Evolutionary conservation across 1,140 invertebrate genomes (phyloP), one percentile per base, ranked within the genome.

Genomic region (Spodoptera frugiperda): DNA sequence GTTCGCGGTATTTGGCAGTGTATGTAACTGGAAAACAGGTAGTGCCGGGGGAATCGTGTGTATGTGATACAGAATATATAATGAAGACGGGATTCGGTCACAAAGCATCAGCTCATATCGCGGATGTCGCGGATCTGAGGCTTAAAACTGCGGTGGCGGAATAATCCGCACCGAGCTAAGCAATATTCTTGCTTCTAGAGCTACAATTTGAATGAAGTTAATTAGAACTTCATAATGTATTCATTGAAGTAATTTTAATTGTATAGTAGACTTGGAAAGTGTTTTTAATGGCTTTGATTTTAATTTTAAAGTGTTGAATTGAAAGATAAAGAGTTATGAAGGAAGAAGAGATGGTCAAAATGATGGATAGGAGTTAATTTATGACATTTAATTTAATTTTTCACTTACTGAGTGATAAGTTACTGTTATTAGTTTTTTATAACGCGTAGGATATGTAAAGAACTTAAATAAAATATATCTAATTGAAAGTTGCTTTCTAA

Each of bases 1-100:
- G 6, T 57, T 44, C 54, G 33, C 51, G 15, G 53, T 54, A 71
- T 68, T 72, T 30, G 68, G 46, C 77, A 17, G 33, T 46, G 71
- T 21, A 73, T 53, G 49, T 46, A 74, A 51, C 49, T 79, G 68
- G 73, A 79, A 79, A 77, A 78, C 68, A 74, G 70, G 76, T 46
- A 79, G 78, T 67, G 57, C 17, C 67, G 46, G 21, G 70, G 78
- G 78, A 80, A 80, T 77, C 74, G 74, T 70, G 70, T 76, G 75
- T 74, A 76, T 77, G 53, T 75, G 78, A 77, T 74, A 67, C 39
- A 59, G 78, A 80, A 80, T 80, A 80, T 73, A 68, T 80, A 80
- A 80, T 80, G 78, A 80, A 77, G 74, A 67, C 59, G 68, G 75
- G 75, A 77, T 78, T 75, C 68, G 51, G 68, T 67, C 51, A 74